Percentiles rank a stretch among this genome's conserved stretches.
phyloP scores from a whole-genome alignment of 2,797 vertebrate genomes.

The Myotis vivesi region DNA sequence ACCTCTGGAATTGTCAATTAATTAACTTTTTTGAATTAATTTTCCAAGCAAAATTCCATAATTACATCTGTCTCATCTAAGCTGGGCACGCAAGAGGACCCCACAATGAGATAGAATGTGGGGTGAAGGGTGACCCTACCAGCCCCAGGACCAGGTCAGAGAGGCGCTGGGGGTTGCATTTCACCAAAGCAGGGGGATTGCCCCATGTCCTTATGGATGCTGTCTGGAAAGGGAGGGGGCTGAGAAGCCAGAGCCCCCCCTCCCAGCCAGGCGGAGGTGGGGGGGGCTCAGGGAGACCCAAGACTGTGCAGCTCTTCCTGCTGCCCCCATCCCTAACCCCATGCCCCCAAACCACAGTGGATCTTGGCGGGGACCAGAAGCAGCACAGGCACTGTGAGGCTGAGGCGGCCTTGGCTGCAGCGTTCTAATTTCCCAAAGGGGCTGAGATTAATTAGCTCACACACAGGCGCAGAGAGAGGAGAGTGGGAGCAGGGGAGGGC shows the following conservation, averaged over 20 bases:
- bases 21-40: slow-evolving; percentile 80
- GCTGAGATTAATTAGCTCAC: slow-evolving; percentile 81
- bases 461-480: slow-evolving; percentile 73
- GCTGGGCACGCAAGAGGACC: slow-evolving; percentile 42
- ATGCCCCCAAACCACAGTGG: slow-evolving; percentile 59
- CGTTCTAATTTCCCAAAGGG: slow-evolving; percentile 80
- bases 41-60: slow-evolving; percentile 77
- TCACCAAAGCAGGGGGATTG: not conserved
- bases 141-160: not conserved
- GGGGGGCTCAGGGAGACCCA: not conserved
- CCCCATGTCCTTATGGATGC: not conserved
- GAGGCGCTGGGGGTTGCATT: not conserved
- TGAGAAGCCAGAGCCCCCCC: not conserved
- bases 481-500: slow-evolving; percentile 66
- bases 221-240: not conserved
- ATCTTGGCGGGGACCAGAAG: slow-evolving; percentile 66
- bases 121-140: not conserved
- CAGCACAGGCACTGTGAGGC: slow-evolving; percentile 48
- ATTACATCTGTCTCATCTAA: slow-evolving; percentile 72
- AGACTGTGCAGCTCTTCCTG: not conserved
- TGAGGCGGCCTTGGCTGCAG: slow-evolving; percentile 55
- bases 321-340: not conserved
- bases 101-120: not conserved
- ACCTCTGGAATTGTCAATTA: slow-evolving; percentile 76
- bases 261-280: not conserved